Base-by-base conservation (phyloP, 2,797 vertebrate species). In the Lagocephalus sceleratus region DNA sequence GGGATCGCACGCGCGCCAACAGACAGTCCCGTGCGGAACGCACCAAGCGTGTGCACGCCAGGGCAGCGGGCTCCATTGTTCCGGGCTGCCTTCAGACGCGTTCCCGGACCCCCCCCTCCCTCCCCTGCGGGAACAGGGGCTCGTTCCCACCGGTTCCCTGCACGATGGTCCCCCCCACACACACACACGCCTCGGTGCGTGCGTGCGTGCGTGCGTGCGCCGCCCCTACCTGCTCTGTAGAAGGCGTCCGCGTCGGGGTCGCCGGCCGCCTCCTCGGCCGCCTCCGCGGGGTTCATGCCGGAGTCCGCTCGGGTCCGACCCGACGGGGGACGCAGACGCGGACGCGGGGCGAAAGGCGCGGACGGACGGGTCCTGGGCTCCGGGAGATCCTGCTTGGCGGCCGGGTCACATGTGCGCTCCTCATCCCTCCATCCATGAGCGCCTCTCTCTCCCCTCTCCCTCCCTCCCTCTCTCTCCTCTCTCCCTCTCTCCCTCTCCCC, bases 191-290 rank as follows among this genome's bases (percentile, higher is more conserved):
- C 32, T 14, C 2, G 29, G 16, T 41, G 1, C n/a, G 39, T 41
- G 39, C n/a, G 32, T 35, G 9, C n/a, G 39, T 41, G 6, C 4
- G 38, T 39, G 38, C 15, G 6, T 39, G 6, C 6, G 39, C 39
- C 15, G 3, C 2, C 19, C 60, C 46, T 86, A 87, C 85, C 85
- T 85, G 84, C 66, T 94, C 94, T 61, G 92, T 93, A 82, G 67
- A 87, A 68, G 92, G 93, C 86, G 90, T 95, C 89, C 84, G 90
- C 73, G 92, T 96, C 63, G 82, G 91, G 74, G 94, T 94, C 43
- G 93, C 92, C 0, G 91, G 92, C 32, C 93, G 93, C 72, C 93
- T 95, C 1, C 93, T 95, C 91, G 94, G 84, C 82, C 76, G 81
- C 84, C 43, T 86, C 85, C 75, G 75, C 81, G 17, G 84, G 84